These are phyloP conservation scores for Dastarcus helophoroides DNA, from an alignment of 2,888 invertebrate genomes.

Conservation along the genomic window DNA sequence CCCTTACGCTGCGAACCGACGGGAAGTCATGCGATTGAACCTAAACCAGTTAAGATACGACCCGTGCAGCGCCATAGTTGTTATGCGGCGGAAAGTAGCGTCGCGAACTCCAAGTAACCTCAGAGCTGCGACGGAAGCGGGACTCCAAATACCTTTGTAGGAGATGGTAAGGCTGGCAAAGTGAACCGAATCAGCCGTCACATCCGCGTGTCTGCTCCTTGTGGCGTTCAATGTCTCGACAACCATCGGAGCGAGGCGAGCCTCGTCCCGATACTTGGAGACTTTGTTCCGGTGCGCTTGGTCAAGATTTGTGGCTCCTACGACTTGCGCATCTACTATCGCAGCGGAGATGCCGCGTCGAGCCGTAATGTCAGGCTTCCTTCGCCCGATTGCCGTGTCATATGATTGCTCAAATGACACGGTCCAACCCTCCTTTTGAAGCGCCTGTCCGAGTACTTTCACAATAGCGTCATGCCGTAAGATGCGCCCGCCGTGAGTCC, in stretches of 20 bases:
- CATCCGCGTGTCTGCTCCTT: not conserved
- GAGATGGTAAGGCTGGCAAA: constrained; percentile 1
- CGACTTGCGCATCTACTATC: constrained; percentile 4
- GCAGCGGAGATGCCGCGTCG: too few relatives aligned
- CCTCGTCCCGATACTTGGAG: constrained; percentile 1
- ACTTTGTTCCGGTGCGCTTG: not conserved
- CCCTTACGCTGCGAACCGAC: not conserved
- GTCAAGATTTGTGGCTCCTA: constrained; percentile 1
- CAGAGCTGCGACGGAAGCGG: not conserved
- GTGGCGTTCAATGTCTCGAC: not conserved
- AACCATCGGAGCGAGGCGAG: not conserved
- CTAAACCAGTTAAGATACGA: constrained; percentile 3
- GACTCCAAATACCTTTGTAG: constrained; percentile 3
- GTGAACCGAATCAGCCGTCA: not conserved
- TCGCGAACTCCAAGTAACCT: not conserved
- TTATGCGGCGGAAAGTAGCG: not conserved
- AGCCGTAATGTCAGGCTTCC: constrained; percentile 5
- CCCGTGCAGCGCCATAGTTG: constrained; percentile 5
- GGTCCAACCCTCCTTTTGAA: constrained; percentile 3
- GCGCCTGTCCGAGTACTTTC: not conserved
- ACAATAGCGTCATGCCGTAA: constrained; percentile 3
- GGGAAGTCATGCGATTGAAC: constrained; percentile 4
- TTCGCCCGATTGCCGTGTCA: not conserved
- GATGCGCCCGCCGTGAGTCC: constrained; percentile 4
- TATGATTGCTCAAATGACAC: not conserved